Base-by-base conservation (phyloP, 2,113 vertebrate genomes). In the Tachuris rubrigastra region DNA sequence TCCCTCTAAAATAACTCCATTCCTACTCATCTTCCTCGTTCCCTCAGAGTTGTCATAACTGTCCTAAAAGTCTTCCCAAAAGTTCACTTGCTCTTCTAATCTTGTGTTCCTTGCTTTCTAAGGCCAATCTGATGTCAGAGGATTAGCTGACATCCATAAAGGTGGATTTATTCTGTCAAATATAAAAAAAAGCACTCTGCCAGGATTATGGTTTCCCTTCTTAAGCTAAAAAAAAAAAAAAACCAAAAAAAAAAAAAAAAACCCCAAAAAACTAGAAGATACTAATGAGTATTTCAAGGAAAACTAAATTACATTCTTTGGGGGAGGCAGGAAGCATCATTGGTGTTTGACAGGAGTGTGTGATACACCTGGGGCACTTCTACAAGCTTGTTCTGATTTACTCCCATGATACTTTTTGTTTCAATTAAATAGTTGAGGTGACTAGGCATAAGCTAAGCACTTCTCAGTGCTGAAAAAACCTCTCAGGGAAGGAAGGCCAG, bases 21-120 rank as follows among this genome's bases (percentile, higher is more conserved):
- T 74, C 58, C 39, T 85, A 52, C 22, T 75, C 4, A 50, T 31
- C 31, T 80, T 95, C 49, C 41, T 80, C 24, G 42, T 72, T 93
- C 25, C 21, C 90, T 80, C 27, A 90, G 55, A 74, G 49, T 15
- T 77, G 20, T 55, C 37, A 86, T 77, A 95, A 94, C 56, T 47
- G 9, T 27, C 35, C 28, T 37, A 60, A 89, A 79, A 56, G 19
- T 60, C 39, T 90, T 88, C 85, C 84, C 62, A 74, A 33, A 88
- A 82, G n/a, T 87, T 95, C 52, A 60, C 42, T 80, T 82, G 47
- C 39, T 71, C 50, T 96, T 90, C 60, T 31, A 92, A 93, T 74
- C 62, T 74, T 82, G 52, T 88, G 21, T 37, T 92, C 18, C 37
- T 77, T 58, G 35, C 67, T 91, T 58, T 31, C 53, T 77, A 84